Percentiles rank a stretch among this genome's conserved stretches.
Evolutionary conservation across 1,140 invertebrate species (phyloP).

Genomic region (Anastatus disparis): DNA sequence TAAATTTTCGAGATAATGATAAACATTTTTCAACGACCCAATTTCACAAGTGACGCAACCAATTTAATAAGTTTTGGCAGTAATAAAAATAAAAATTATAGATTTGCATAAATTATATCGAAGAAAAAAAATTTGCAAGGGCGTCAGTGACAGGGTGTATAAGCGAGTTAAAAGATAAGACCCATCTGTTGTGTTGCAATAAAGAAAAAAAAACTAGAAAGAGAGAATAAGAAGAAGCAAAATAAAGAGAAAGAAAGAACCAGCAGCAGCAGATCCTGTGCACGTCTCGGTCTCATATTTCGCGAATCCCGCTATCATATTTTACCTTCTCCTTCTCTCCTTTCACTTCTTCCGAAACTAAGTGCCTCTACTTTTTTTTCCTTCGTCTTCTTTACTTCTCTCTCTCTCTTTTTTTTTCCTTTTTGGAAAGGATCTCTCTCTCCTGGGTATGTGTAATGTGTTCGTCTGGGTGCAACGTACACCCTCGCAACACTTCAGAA

Average conservation of each 20-base stretch:
- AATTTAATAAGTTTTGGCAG: too few relatives aligned
- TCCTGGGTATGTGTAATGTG: too few relatives aligned
- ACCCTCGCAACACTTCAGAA: too few relatives aligned
- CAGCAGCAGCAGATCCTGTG: constrained; percentile 50
- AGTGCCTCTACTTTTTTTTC: constrained; percentile 30
- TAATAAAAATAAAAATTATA: constrained; percentile 9
- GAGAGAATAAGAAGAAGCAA: neutral
- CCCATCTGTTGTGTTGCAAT: neutral
- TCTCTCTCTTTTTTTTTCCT: neutral
- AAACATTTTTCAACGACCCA: too few relatives aligned
- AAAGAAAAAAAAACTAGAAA: constrained; percentile 25
- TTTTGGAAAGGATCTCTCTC: too few relatives aligned
- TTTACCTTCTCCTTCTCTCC: constrained; percentile 44
- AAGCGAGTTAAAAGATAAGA: neutral
- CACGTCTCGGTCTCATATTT: constrained; percentile 54
- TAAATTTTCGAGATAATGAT: too few relatives aligned
- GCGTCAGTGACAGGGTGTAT: neutral
- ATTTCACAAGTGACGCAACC: too few relatives aligned
- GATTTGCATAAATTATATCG: constrained; percentile 36
- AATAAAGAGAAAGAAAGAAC: constrained; percentile 22
- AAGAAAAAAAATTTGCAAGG: too few relatives aligned
- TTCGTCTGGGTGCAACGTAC: too few relatives aligned
- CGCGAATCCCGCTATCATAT: constrained; percentile 57
- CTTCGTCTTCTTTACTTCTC: constrained; percentile 17
- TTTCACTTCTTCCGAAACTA: constrained; percentile 28